These are phyloP conservation scores for Hemibagrus guttatus DNA, from an alignment of 2,797 vertebrate genomes.

Conservation along the genomic window DNA sequence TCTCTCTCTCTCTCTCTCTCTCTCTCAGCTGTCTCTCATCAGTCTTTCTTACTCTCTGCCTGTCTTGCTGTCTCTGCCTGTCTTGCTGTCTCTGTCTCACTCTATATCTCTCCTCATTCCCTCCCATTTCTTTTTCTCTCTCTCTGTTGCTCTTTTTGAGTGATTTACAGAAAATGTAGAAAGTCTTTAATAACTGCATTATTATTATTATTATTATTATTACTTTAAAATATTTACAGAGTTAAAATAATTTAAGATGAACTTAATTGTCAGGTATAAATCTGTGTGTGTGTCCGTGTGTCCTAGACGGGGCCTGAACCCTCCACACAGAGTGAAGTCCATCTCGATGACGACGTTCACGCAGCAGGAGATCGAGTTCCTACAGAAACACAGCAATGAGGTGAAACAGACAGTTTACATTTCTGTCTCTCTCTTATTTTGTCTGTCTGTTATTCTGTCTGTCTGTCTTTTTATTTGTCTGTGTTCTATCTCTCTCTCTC, in stretches of 20 bases:
- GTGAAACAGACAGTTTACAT: conserved; percentile 70
- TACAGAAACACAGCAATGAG: conserved; percentile 98
- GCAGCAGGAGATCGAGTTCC: conserved; percentile 97
- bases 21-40: not conserved
- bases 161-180: too few species aligned
- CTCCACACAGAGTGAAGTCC: conserved; percentile 98
- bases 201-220: too few species aligned
- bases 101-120: not conserved
- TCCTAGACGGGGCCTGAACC: conserved; percentile 91
- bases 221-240: too few species aligned
- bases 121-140: not conserved
- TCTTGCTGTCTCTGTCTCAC: not conserved
- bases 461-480: not conserved
- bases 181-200: too few species aligned
- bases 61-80: not conserved
- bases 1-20: not conserved
- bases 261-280: not conserved
- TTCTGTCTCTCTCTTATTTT: not conserved
- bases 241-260: too few species aligned
- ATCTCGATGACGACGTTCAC: conserved; percentile 99
- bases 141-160: not conserved
- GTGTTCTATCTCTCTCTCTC: not conserved
- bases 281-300: conserved; percentile 58
- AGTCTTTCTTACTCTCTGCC: too few species aligned
- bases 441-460: not conserved